Conservation (phyloP, 2,113 vertebrate genomes). For the Cisticola juncidis region DNA sequence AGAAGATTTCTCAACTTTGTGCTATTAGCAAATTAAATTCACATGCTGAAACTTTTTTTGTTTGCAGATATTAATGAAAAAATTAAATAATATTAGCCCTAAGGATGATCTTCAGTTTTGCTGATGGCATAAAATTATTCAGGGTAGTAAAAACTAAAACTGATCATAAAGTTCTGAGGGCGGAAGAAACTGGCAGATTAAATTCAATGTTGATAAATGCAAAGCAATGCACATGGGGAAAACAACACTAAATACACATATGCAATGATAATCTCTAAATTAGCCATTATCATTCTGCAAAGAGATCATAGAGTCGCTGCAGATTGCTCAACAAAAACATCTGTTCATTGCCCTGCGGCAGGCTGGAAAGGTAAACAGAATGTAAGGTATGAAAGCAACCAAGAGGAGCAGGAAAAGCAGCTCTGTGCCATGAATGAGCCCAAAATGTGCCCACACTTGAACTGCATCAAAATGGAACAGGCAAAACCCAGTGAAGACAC, state of each 20-base stretch:
- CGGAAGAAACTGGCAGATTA: constrained; percentile 50
- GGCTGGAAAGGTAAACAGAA: constrained; percentile 54
- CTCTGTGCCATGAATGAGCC: not conserved
- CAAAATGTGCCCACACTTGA: not conserved
- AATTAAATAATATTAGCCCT: constrained; percentile 46
- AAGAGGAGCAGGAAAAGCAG: not conserved
- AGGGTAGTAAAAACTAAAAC: constrained; percentile 16
- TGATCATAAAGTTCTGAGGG: constrained; percentile 30
- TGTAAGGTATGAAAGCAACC: not conserved
- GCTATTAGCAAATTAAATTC: constrained; percentile 20
- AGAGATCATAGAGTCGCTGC: constrained; percentile 39
- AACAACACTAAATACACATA: constrained; percentile 61
- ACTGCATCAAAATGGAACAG: not conserved
- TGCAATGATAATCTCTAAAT: constrained; percentile 56
- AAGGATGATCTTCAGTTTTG: constrained; percentile 1
- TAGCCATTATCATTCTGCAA: constrained; percentile 60
- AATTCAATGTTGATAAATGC: constrained; percentile 55
- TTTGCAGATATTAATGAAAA: constrained; percentile 38
- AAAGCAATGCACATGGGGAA: constrained; percentile 42
- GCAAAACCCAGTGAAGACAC: not conserved
- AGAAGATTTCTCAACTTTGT: not conserved
- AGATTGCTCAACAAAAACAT: constrained; percentile 49
- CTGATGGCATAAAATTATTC: constrained; percentile 33
- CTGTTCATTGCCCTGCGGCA: constrained; percentile 30
- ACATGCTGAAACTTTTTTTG: not conserved